phyloP scores from a whole-genome alignment of 2,113 vertebrate species.

The Erythrocebus patas region DNA sequence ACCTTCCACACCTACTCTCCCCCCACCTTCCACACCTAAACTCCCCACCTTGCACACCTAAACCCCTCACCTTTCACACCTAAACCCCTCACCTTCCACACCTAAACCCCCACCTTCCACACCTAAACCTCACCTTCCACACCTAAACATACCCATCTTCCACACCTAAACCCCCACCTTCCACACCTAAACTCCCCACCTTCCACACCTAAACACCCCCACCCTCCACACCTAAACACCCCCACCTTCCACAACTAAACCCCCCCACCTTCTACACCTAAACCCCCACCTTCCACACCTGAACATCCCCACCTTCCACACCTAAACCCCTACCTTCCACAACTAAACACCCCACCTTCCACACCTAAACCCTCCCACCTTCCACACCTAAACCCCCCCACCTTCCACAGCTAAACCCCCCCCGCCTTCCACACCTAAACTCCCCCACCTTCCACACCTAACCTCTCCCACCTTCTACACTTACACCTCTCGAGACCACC shows the following conservation, averaged over 20 bases:
- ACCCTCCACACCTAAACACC: not conserved
- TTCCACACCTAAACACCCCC: not conserved
- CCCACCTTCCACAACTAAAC: not conserved
- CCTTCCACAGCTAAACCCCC: not conserved
- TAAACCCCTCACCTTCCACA: not conserved
- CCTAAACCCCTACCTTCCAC: not conserved
- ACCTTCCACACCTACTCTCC: not conserved
- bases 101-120: not conserved
- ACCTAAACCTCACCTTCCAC: not conserved
- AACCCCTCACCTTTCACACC: not conserved
- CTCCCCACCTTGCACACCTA: not conserved
- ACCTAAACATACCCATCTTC: rapidly evolving
- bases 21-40: not conserved
- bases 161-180: not conserved
- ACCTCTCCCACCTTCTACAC: not conserved
- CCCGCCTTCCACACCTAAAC: not conserved
- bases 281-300: not conserved
- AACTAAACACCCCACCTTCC: not conserved
- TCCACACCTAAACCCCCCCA: not conserved
- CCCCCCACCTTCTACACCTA: not conserved
- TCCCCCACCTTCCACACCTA: not conserved
- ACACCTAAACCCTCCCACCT: not conserved
- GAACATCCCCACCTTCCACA: not conserved
- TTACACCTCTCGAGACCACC: rapidly evolving
- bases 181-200: not conserved